These are phyloP conservation scores for Pyrochroa serraticornis DNA, from an alignment of 2,888 invertebrate genomes.

Conservation along the genomic window DNA sequence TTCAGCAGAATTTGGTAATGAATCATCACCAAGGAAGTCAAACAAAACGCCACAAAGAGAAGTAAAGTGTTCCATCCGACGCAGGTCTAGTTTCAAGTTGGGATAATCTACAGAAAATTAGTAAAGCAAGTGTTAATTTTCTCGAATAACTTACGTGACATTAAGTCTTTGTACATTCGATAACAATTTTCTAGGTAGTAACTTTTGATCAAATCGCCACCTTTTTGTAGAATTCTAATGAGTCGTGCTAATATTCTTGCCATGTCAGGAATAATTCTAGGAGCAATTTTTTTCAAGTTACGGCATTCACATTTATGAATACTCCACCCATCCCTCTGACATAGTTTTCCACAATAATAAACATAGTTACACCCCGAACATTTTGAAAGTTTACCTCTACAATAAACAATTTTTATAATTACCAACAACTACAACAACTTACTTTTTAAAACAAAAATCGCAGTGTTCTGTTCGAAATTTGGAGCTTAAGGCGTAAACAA, in stretches of 20 bases:
- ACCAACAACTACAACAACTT: conserved; percentile 47
- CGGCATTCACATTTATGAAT: conserved; percentile 85
- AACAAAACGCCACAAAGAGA: conserved; percentile 73
- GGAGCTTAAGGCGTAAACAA: conserved; percentile 74
- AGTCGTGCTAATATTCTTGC: conserved; percentile 80
- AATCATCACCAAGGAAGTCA: conserved; percentile 72
- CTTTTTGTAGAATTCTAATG: conserved; percentile 71
- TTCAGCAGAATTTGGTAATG: conserved; percentile 77
- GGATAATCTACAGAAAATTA: conserved; percentile 70
- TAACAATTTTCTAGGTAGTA: conserved; percentile 73
- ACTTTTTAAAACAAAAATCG: conserved; percentile 79
- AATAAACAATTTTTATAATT: not conserved
- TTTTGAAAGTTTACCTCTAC: conserved; percentile 72
- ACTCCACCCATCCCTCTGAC: conserved; percentile 83
- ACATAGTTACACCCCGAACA: conserved; percentile 86
- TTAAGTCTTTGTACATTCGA: conserved; percentile 82
- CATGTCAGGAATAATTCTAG: conserved; percentile 80
- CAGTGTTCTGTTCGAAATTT: conserved; percentile 74
- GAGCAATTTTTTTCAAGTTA: conserved; percentile 73
- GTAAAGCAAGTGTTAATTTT: too few species aligned
- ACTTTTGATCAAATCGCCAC: conserved; percentile 70
- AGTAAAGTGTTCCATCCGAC: conserved; percentile 79
- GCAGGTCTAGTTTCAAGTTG: conserved; percentile 76
- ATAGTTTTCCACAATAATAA: conserved; percentile 79
- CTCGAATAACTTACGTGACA: conserved; percentile 73